phyloP scores from a whole-genome alignment of 2,797 vertebrate species.

The Clarias pachynema region DNA sequence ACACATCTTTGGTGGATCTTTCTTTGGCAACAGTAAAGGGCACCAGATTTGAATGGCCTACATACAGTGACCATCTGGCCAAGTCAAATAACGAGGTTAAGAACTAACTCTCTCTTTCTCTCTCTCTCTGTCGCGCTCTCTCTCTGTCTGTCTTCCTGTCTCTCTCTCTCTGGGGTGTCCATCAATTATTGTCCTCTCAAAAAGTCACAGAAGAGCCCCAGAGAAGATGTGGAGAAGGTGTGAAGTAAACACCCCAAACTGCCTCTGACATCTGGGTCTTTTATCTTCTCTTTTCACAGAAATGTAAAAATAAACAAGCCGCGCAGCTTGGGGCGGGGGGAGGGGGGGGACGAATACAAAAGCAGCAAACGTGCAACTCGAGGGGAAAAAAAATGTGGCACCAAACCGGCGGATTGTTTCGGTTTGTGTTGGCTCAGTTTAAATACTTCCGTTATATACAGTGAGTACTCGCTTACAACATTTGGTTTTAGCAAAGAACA shows the following conservation, averaged over 20 bases:
- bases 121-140: conserved; percentile 43
- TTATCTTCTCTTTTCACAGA: conserved; percentile 37
- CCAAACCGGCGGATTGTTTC: neutral
- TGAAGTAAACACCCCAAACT: conserved; percentile 26
- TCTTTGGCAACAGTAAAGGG: conserved; percentile 75
- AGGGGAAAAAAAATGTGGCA: neutral
- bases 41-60: conserved; percentile 78
- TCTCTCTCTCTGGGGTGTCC: conserved; percentile 75
- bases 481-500: conserved; percentile 60
- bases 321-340: neutral
- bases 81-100: conserved; percentile 83
- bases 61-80: conserved; percentile 80
- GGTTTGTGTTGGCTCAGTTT: neutral
- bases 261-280: conserved; percentile 19
- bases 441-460: conserved; percentile 10
- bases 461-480: too few species aligned
- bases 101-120: conserved; percentile 56
- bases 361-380: neutral
- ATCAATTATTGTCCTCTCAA: conserved; percentile 47
- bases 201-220: conserved; percentile 56
- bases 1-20: conserved; percentile 52
- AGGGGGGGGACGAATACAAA: neutral
- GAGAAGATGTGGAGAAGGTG: conserved; percentile 21
- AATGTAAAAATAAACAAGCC: conserved; percentile 30
- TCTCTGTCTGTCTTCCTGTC: conserved; percentile 43